Evolutionary conservation across 2,888 invertebrate species (phyloP).

Genomic region (Pollenia labialis): DNA sequence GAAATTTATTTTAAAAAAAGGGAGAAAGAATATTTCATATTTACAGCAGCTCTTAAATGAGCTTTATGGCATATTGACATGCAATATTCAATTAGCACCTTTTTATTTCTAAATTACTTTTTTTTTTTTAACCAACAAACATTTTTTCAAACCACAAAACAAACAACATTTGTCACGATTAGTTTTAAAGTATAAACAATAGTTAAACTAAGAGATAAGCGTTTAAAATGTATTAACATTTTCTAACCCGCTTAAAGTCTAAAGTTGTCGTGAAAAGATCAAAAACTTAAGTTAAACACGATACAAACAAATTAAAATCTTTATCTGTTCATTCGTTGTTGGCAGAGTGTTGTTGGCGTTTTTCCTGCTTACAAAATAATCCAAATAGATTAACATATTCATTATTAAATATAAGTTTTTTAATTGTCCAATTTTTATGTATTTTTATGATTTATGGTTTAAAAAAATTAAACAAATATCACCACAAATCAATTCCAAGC

Average conservation of each 20-base stretch:
- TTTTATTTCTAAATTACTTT: not conserved
- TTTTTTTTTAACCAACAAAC: not conserved
- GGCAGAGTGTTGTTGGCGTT: slow-evolving; percentile 1
- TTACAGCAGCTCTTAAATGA: not conserved
- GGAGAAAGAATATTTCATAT: slow-evolving; percentile 13
- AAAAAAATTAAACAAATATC: slow-evolving; percentile 37
- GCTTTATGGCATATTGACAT: slow-evolving; percentile 39
- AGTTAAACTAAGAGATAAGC: not conserved
- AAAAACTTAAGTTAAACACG: slow-evolving; percentile 3
- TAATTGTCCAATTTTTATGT: slow-evolving; percentile 31
- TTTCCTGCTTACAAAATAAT: slow-evolving; percentile 8
- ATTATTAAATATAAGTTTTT: slow-evolving; percentile 28
- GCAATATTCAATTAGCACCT: slow-evolving; percentile 53
- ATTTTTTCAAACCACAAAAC: not conserved
- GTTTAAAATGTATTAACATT: slow-evolving; percentile 23
- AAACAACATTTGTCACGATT: slow-evolving; percentile 21
- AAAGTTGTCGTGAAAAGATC: slow-evolving; percentile 4
- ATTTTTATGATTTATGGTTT: slow-evolving; percentile 52
- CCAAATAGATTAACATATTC: not conserved
- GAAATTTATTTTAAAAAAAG: not conserved
- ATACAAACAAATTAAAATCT: not conserved
- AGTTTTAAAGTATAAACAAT: not conserved
- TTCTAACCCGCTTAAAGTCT: not conserved
- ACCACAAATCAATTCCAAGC: not conserved
- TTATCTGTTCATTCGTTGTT: not conserved